Base-by-base conservation (phyloP, 1,140 invertebrate species). In the Tetranychus urticae region DNA sequence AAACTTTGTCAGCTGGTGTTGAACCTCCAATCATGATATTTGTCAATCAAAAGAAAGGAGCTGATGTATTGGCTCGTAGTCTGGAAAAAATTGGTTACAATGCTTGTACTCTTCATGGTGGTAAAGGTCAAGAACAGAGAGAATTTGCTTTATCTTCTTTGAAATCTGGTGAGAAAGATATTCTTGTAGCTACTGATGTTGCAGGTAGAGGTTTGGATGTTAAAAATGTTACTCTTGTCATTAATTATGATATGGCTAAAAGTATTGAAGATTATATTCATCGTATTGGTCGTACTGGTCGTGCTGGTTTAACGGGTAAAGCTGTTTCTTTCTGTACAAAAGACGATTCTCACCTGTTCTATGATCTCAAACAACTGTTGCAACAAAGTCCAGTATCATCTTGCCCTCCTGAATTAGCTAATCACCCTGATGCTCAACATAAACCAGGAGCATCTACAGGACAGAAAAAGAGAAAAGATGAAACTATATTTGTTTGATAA, bases 241-340 rank as follows among this genome's bases (percentile, higher is more conserved):
- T 97, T 66, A 99, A 99, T 73, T 99, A 98, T 67, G 96, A 99
- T 72, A 98, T 99, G 94, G 91, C 93, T 0, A 98, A 98, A 74
- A 82, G 83, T 58, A 97, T 99, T 70, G 92, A 97, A 80, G 93
- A 97, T 78, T 98, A 98, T 69, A 97, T 92, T 0, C 94, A 98
- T 84, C 83, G 94, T 80, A 97, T 98, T 72, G 94, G 94, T 71
- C 81, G 94, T 77, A 98, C 94, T 1, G 94, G 94, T 69, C 86
- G 96, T 76, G 96, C 94, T 14, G 96, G 96, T 45, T 98, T 98
- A 72, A 84, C 82, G 70, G 96, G 96, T 75, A 80, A 87, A 63
- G 92, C 96, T 12, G 84, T 98, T 64, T 87, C 88, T 1, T 97
- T 99, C 72, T 80, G 92, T 42, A 98, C 94, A 2, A 92, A 96